These are phyloP conservation scores for Copsychus sechellarum DNA, from an alignment of 2,113 vertebrate genomes.

Conservation along the genomic window DNA sequence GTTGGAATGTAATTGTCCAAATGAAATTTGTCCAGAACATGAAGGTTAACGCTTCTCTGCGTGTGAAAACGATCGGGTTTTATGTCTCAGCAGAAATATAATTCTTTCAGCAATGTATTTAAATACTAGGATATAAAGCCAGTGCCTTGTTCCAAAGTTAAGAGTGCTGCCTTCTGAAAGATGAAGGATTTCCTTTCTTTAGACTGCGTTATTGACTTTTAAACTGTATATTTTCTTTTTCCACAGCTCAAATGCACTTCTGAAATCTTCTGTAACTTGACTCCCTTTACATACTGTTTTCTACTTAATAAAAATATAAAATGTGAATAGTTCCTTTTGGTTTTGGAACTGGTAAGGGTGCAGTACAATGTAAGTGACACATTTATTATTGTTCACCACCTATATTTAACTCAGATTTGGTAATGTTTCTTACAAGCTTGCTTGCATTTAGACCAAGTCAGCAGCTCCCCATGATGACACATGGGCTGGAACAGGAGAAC, in stretches of 20 bases:
- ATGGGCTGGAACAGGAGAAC: neutral
- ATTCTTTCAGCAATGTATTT: neutral
- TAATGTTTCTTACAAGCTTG: neutral
- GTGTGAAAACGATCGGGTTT: neutral
- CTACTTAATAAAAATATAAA: neutral
- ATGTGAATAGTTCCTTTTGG: neutral
- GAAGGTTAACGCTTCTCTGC: neutral
- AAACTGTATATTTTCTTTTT: neutral
- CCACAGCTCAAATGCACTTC: neutral
- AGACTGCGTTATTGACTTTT: neutral
- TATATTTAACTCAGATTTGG: conserved; percentile 25
- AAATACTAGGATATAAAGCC: neutral
- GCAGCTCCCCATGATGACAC: neutral
- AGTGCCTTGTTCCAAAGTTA: neutral
- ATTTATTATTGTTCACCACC: neutral
- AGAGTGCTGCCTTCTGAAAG: neutral
- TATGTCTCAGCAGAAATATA: neutral
- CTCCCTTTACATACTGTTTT: neutral
- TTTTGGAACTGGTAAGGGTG: neutral
- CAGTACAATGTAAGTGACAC: neutral
- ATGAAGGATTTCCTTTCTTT: neutral
- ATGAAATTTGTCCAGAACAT: neutral
- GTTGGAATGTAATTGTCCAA: conserved; percentile 11
- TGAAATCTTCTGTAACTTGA: neutral
- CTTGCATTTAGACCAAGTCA: conserved; percentile 20